Evolutionary conservation across 2,113 vertebrate genomes (phyloP).

Genomic region (Hyla sarda): DNA sequence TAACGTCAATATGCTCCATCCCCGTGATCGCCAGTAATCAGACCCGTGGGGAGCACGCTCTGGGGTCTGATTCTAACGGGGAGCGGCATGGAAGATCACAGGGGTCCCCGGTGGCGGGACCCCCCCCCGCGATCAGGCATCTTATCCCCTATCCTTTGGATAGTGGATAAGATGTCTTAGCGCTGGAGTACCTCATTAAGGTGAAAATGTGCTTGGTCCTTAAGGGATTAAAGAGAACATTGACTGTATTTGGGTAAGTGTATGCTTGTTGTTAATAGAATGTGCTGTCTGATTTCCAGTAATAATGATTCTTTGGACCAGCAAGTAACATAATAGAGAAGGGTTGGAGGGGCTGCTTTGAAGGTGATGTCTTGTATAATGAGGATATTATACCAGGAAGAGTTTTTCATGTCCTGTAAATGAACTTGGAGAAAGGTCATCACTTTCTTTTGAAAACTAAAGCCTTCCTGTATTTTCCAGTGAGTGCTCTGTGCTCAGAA

Average conservation of each 20-base stretch:
- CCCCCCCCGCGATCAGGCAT: no score
- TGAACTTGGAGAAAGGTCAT: slow-evolving; percentile 24
- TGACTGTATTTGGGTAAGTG: background rate
- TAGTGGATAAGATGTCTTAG: no score
- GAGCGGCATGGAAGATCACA: no score
- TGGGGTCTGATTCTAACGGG: no score
- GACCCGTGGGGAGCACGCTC: no score
- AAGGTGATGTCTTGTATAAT: background rate
- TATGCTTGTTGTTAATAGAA: background rate
- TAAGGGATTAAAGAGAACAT: no score
- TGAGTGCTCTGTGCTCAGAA: slow-evolving; percentile 26
- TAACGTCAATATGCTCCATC: no score
- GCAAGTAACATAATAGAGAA: background rate
- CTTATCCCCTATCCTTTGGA: no score
- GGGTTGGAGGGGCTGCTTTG: background rate
- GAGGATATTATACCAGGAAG: slow-evolving; percentile 13
- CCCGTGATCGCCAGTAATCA: no score
- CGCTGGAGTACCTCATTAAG: no score
- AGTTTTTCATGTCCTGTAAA: slow-evolving; percentile 23
- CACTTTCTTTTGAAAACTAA: slow-evolving; percentile 24
- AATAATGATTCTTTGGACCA: background rate
- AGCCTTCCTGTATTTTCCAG: slow-evolving; percentile 35
- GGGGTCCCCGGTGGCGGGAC: no score
- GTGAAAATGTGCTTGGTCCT: no score
- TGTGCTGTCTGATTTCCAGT: background rate